These are phyloP conservation scores for Xiphorhynchus elegans DNA, from an alignment of 2,113 vertebrate genomes.

Conservation along the genomic window DNA sequence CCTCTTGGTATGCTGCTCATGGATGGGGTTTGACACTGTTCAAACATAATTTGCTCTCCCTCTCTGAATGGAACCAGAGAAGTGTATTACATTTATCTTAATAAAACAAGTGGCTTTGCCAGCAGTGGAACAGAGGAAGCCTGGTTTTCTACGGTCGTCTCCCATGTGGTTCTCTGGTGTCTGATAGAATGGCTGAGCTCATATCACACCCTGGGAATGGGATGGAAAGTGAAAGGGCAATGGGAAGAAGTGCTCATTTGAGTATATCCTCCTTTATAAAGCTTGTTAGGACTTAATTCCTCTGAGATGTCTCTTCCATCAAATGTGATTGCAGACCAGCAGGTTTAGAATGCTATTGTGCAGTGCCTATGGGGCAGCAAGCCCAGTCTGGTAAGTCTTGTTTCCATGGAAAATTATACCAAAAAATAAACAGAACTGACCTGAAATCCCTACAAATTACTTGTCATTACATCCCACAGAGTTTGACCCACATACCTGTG, in stretches of 20 bases:
- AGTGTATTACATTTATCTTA: conserved; percentile 42
- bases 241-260: background rate
- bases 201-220: background rate
- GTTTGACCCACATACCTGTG: background rate
- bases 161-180: background rate
- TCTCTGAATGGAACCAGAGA: background rate
- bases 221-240: background rate
- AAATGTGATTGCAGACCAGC: background rate
- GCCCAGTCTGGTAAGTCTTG: background rate
- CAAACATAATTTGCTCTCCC: conserved; percentile 13
- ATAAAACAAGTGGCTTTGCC: background rate
- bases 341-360: background rate
- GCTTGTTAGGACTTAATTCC: background rate
- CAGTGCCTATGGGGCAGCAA: background rate
- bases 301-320: background rate
- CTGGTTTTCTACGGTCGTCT: fast-evolving
- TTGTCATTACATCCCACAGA: background rate
- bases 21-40: background rate
- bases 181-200: background rate
- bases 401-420: background rate
- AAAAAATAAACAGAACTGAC: background rate
- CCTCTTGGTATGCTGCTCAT: conserved; percentile 38
- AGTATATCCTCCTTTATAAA: background rate
- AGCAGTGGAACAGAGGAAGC: background rate
- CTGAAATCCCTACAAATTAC: background rate